Percentiles rank a stretch among this genome's conserved stretches.
Conservation (phyloP, 2,888 invertebrate species). For the Netelia melanura region DNA sequence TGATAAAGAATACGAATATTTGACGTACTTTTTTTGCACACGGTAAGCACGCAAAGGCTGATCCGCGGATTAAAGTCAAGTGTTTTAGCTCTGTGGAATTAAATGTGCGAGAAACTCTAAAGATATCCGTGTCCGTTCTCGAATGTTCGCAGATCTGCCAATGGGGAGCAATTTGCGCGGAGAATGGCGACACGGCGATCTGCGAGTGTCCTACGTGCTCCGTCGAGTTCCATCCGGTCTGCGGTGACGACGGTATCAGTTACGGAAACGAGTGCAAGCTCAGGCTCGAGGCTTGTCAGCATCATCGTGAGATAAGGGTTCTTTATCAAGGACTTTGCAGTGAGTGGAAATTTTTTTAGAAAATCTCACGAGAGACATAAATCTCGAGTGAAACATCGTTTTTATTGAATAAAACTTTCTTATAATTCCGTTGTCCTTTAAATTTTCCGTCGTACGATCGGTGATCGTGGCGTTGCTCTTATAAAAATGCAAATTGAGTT, state of each 20-base stretch:
- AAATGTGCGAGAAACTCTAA: slow-evolving; percentile 31
- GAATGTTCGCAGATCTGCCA: slow-evolving; percentile 88
- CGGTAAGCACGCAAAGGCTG: slow-evolving; percentile 16
- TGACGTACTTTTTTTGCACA: not conserved
- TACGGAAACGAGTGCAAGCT: slow-evolving; percentile 94
- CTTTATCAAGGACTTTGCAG: slow-evolving; percentile 94
- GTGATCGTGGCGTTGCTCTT: not conserved
- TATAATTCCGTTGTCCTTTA: not conserved
- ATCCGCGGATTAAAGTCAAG: slow-evolving; percentile 30
- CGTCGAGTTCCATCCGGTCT: slow-evolving; percentile 93
- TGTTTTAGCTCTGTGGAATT: not conserved
- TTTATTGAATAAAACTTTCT: not conserved
- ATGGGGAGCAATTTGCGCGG: slow-evolving; percentile 91
- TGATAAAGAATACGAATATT: no score
- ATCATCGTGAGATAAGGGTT: slow-evolving; percentile 90
- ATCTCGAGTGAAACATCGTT: not conserved
- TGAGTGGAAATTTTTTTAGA: slow-evolving; percentile 86
- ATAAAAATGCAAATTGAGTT: not conserved
- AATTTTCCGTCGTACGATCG: no score
- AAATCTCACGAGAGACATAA: not conserved
- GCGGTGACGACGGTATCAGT: slow-evolving; percentile 93
- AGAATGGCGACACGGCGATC: slow-evolving; percentile 89
- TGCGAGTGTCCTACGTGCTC: slow-evolving; percentile 95
- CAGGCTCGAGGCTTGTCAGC: slow-evolving; percentile 91
- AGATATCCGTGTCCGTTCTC: slow-evolving; percentile 41